These are phyloP conservation scores for Darevskia mixta DNA, from an alignment of 2,797 vertebrate species.

Conservation along the genomic window DNA sequence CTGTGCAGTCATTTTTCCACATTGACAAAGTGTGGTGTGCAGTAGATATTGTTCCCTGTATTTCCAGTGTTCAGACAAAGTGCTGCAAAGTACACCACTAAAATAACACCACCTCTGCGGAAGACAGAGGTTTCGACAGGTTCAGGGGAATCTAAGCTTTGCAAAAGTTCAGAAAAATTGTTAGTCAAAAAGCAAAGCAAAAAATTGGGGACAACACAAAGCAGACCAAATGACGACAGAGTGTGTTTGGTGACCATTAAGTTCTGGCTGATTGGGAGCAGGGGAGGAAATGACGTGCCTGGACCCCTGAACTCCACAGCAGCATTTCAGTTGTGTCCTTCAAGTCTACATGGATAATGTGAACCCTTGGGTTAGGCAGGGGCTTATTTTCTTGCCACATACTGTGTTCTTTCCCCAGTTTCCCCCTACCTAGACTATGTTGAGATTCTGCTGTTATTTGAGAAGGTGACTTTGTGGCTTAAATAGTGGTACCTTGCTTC, in stretches of 20 bases:
- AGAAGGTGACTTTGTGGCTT: background rate
- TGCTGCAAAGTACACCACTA: too few species aligned
- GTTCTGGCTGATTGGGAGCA: background rate
- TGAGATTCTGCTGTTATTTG: background rate
- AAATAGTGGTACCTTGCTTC: too few species aligned
- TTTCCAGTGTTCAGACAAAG: background rate
- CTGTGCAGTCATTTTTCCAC: background rate
- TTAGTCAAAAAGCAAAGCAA: too few species aligned
- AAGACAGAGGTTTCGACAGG: too few species aligned
- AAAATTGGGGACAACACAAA: background rate
- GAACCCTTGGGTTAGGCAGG: background rate
- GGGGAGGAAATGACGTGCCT: background rate
- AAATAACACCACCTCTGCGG: too few species aligned
- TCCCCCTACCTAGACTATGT: background rate
- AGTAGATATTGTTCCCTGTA: background rate
- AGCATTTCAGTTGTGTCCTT: background rate
- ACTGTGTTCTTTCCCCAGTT: background rate
- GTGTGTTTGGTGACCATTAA: background rate
- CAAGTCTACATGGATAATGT: background rate
- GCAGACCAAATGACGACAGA: background rate
- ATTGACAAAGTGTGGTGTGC: background rate
- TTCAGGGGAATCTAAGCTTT: background rate
- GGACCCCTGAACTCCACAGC: background rate
- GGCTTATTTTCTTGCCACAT: background rate
- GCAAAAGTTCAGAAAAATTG: background rate